These are phyloP conservation scores for Pachyramphus minor DNA, from an alignment of 2,113 vertebrate species.

Conservation along the genomic window DNA sequence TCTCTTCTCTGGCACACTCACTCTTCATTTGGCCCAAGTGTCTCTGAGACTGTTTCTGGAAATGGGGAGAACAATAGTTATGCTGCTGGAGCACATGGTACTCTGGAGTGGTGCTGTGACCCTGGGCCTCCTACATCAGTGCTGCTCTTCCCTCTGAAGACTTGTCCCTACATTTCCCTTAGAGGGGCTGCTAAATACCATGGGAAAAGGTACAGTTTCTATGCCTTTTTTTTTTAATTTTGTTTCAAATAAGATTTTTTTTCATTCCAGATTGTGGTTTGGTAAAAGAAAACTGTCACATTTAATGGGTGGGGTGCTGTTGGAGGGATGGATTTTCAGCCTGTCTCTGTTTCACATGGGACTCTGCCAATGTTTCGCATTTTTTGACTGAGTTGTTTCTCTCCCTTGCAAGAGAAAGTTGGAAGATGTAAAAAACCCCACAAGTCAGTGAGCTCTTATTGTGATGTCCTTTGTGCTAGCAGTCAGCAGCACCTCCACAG, in stretches of 20 bases:
- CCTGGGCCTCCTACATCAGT: not conserved
- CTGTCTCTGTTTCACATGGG: not conserved
- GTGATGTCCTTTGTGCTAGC: not conserved
- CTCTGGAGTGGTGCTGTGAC: not conserved
- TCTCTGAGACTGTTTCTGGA: not conserved
- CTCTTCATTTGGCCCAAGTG: not conserved
- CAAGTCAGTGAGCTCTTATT: not conserved
- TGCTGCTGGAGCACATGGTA: not conserved
- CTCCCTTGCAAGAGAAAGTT: not conserved
- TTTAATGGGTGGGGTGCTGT: not conserved
- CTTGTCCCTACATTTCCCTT: not conserved
- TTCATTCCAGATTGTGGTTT: not conserved
- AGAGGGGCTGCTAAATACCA: not conserved
- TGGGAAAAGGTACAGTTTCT: not conserved
- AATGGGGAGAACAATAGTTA: not conserved
- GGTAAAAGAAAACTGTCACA: not conserved
- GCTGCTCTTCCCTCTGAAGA: not conserved
- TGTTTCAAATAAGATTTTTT: not conserved
- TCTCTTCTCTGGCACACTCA: not conserved
- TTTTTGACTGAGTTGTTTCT: not conserved
- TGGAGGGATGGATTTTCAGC: not conserved
- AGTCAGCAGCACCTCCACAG: not conserved
- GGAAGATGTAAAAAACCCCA: not conserved
- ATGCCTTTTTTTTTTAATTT: not conserved
- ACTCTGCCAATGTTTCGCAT: not conserved